Evolutionary conservation across 2,888 invertebrate genomes (phyloP), one percentile per base, ranked within the genome.

Genomic region (Kuschelorhynchus macadamiae): DNA sequence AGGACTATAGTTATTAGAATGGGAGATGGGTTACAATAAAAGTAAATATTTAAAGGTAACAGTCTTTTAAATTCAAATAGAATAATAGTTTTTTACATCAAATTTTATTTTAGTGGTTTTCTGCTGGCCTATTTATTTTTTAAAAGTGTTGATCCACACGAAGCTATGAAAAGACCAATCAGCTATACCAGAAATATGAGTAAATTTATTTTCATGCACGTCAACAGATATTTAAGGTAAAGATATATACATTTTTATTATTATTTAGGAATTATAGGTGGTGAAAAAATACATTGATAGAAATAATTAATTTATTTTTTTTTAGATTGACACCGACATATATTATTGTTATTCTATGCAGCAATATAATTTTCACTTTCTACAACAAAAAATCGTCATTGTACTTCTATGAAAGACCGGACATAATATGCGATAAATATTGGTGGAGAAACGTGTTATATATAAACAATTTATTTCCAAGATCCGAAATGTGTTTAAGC

Each of bases 381-480:
- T 81, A 84, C 55, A 78, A 76, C 1, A 76, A 82, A 55, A 79
- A 79, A 0, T 84, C 86, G 3, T 77, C 81, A 14, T 81, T 85
- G 68, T 74, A 80, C 63, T 77, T 81, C 49, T 72, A 72, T 9
- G 86, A 86, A 73, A 74, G 76, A 14, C 77, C 81, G 5, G 82
- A 85, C 17, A 78, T 80, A 0, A 69, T 77, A n/a, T 87, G 87
- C 71, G 75, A 81, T 1, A 83, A 83, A 69, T 85, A 85, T 71
- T 86, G 87, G 86, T 87, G 87, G 86, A 80, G 85, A 70, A 87
- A 87, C 76, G 44, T 87, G 2, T 74, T 87, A 1, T 86, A 86
- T 73, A 85, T 86, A 42, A 85, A 85, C 74, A 86, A 86, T 77
- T 77, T 86, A 1, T 86, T 78, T 69, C 79, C 80, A 2, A 79